Evolutionary conservation across 2,113 vertebrate species (phyloP), one percentile per base, ranked within the genome.

Genomic region (human): DNA sequence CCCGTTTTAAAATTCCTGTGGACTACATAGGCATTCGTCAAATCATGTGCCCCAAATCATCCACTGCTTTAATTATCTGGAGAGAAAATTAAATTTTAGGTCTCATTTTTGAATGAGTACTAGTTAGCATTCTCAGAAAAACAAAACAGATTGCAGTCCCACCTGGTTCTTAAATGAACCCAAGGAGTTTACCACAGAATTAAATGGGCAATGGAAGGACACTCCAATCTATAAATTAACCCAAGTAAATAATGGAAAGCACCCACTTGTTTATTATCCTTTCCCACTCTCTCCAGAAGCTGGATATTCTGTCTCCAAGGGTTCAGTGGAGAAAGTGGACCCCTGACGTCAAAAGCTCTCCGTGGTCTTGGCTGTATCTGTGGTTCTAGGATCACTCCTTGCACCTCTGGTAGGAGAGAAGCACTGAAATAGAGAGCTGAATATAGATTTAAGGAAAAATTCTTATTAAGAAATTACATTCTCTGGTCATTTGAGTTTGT

Each of bases 391-490:
- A 97, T 98, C 97, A 97, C 93, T 98, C 98, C 98, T 98, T 97
- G 97, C 97, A 98, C 97, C 97, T 98, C 97, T 98, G 97, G 97
- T 97, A 97, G 97, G 98, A 98, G 98, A 98, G 97, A 98, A 98
- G 97, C 98, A 97, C 98, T 98, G 98, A 97, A 98, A 98, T 98
- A 98, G 98, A 98, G 98, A 98, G 98, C 98, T 98, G 98, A 98
- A 98, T 98, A 98, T 98, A 98, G 98, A 97, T 98, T 97, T 97
- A 97, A 97, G 97, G 97, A 97, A 98, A 98, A 98, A 97, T 83
- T 98, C 98, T 98, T 97, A 98, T 96, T 97, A 98, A 98, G 95
- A 98, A 98, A 97, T 98, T 95, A 97, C 97, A 98, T 95, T 97
- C 94, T 98, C 97, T 96, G 90, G 85, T 98, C 97, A 98, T 97